phyloP scores from a whole-genome alignment of 35 echinoderm and acorn worm genomes.

The Chiridota heheva region DNA sequence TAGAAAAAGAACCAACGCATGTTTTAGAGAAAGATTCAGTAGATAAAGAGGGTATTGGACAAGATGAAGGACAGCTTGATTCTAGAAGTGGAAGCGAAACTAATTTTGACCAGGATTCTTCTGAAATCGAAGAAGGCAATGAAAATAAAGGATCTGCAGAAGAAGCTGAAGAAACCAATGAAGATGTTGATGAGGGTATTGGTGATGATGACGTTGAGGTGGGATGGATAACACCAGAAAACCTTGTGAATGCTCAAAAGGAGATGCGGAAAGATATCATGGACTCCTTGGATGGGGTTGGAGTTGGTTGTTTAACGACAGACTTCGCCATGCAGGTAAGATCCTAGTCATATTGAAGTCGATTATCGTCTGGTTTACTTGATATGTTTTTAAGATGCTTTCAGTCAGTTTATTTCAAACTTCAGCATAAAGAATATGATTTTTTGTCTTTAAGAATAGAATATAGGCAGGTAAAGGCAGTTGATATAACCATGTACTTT shows the following conservation, averaged over 20 bases:
- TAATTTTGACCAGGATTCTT: neutral
- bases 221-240: conserved; percentile 89
- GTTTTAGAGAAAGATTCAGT: neutral
- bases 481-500: too few species aligned
- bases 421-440: too few species aligned
- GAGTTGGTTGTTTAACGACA: conserved; percentile 75
- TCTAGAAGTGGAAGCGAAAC: neutral
- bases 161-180: conserved; percentile 18
- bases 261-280: conserved; percentile 36
- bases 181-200: conserved; percentile 23
- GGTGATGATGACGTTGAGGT: conserved; percentile 56
- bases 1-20: conserved; percentile 20
- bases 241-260: conserved; percentile 42
- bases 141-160: conserved; percentile 1
- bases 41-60: neutral
- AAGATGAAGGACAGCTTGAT: conserved; percentile 14
- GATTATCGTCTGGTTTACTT: too few species aligned
- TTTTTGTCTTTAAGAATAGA: too few species aligned
- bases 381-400: neutral
- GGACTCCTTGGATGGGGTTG: conserved; percentile 34
- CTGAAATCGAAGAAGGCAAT: conserved; percentile 1
- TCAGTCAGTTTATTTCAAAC: neutral
- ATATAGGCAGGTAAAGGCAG: too few species aligned
- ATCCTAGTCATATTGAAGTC: neutral
- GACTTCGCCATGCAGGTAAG: conserved; percentile 96